Evolutionary conservation across 2,888 invertebrate species (phyloP), one percentile per base, ranked within the genome.

Genomic region (Pelosia muscerda): DNA sequence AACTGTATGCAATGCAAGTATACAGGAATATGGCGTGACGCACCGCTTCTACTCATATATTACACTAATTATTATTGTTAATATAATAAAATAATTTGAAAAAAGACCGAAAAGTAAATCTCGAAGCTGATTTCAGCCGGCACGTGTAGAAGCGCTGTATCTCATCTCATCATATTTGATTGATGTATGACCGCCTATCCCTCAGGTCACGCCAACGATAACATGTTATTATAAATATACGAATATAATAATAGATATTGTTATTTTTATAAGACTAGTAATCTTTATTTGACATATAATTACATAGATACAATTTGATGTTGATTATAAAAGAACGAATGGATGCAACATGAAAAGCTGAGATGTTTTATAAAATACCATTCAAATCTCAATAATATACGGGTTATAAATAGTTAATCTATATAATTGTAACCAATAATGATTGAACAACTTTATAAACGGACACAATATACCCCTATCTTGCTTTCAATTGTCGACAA

Each of bases 11-110:
- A 83, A 82, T 79, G 78, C 77, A 82, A 83, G 78, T 82, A 83
- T 81, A 85, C 85, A 72, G 85, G 86, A 90, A 92, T 90, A 88
- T 86, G 83, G 78, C 72, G 84, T 94, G 94, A 94, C 92, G 90
- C 93, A 93, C 88, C 82, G 65, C 66, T 72, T 73, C 77, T 81
- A 83, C 78, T 86, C 86, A 85, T 82, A 82, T 81, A 78, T 10
- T 8, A 49, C 73, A 72, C 70, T 82, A 79, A 87, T 86, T 84
- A 83, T 84, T 76, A 38, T 2, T 81, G 79, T 73, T 76, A 69
- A 84, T 75, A 75, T 83, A 83, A 81, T 82, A 68, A 79, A 80
- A 82, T 78, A 72, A 69, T 63, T 54, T 57, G 67, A 76, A 71
- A 77, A 63, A 74, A 69, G 64, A 74, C 68, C 66, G 62, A 71